Percentiles rank a stretch among this genome's conserved stretches.
Conservation (phyloP, 2,888 invertebrate genomes). For the Eupithecia centaureata region DNA sequence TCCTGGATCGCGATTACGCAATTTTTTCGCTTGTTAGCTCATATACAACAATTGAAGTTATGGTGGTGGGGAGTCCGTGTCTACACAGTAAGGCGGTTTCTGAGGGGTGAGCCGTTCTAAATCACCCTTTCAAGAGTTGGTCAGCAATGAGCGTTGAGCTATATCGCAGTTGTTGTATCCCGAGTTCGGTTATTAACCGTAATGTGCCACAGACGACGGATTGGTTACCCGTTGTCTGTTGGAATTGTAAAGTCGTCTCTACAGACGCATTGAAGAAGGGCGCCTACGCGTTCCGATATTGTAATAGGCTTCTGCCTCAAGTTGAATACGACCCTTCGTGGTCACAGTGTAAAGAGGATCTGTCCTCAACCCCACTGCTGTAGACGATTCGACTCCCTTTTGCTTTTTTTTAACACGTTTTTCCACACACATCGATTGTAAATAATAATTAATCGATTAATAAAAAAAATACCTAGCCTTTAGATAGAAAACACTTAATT, state of each 20-base stretch:
- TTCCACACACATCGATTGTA: too few species aligned
- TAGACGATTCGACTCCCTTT: constrained; percentile 59
- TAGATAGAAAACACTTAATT: too few species aligned
- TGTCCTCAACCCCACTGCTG: constrained; percentile 57
- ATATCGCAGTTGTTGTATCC: constrained; percentile 14
- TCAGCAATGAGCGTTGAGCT: constrained; percentile 23
- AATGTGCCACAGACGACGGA: not conserved
- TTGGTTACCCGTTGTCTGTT: constrained; percentile 6
- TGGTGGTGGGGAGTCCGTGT: constrained; percentile 56
- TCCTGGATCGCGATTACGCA: constrained; percentile 52
- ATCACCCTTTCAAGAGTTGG: constrained; percentile 40
- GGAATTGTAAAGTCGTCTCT: constrained; percentile 16
- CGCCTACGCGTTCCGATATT: constrained; percentile 7
- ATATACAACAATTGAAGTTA: constrained; percentile 32
- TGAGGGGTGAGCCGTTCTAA: constrained; percentile 52
- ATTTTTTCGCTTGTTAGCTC: constrained; percentile 43
- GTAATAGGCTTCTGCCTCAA: constrained; percentile 1
- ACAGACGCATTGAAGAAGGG: constrained; percentile 15
- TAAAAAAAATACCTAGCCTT: too few species aligned
- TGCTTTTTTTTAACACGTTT: not conserved
- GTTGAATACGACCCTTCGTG: not conserved
- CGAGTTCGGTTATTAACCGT: constrained; percentile 12
- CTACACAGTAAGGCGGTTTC: constrained; percentile 57
- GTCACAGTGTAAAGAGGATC: constrained; percentile 34
- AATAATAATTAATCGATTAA: too few species aligned